phyloP scores from a whole-genome alignment of 2,888 invertebrate genomes.

The Lissocephala sabroskyi region DNA sequence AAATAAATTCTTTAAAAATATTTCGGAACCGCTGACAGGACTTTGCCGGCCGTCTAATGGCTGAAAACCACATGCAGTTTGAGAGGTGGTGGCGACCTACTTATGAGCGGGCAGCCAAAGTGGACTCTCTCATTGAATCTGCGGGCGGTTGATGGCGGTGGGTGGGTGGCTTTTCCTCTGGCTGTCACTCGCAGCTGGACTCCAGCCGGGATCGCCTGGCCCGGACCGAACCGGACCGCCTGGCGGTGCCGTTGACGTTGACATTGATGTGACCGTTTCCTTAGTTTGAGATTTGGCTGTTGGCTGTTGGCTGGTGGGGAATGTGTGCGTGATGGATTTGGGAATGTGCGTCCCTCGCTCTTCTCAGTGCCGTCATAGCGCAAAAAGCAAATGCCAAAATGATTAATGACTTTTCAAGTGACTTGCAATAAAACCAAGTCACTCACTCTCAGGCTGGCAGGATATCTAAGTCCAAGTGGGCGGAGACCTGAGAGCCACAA shows the following conservation, averaged over 20 bases:
- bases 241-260: conserved; percentile 35
- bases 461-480: conserved; percentile 36
- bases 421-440: conserved; percentile 62
- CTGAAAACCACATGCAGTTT: too few relatives aligned
- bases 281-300: conserved; percentile 18
- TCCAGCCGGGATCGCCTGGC: too few relatives aligned
- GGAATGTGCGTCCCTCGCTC: conserved; percentile 23
- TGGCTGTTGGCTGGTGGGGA: conserved; percentile 11
- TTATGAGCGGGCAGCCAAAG: too few relatives aligned
- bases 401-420: conserved; percentile 72
- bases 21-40: too few relatives aligned
- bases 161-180: conserved; percentile 4
- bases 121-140: not conserved
- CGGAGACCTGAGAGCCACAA: conserved; percentile 30
- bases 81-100: too few relatives aligned
- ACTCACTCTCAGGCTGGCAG: conserved; percentile 20
- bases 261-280: conserved; percentile 44
- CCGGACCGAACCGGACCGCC: too few relatives aligned
- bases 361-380: conserved; percentile 22
- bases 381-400: conserved; percentile 50
- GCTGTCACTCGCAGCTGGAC: not conserved
- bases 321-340: conserved; percentile 50
- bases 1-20: too few relatives aligned
- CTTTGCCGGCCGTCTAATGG: too few relatives aligned
- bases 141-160: not conserved